Evolutionary conservation across 2,797 vertebrate genomes (phyloP).

Genomic region (Echiichthys vipera): DNA sequence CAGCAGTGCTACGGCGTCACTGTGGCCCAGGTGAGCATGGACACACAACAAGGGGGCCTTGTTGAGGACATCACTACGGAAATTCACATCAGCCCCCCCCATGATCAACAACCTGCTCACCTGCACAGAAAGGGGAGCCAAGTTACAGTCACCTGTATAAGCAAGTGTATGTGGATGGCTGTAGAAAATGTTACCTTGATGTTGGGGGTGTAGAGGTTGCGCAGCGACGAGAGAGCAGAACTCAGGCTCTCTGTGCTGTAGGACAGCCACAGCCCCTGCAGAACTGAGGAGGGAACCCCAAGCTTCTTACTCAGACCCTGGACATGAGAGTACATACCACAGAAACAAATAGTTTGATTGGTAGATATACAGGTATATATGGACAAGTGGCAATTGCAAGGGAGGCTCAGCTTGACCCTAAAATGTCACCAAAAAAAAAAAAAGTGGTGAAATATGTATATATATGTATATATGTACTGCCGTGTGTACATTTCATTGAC

Average conservation of each 20-base stretch:
- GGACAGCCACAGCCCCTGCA: slow-evolving; percentile 97
- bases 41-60: slow-evolving; percentile 94
- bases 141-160: not conserved
- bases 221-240: slow-evolving; percentile 92
- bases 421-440: too few species aligned
- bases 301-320: slow-evolving; percentile 98
- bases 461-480: too few species aligned
- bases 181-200: slow-evolving; percentile 89
- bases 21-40: slow-evolving; percentile 94
- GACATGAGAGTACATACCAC: not conserved
- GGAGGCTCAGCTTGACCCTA: too few species aligned
- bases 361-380: not conserved
- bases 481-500: too few species aligned
- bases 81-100: slow-evolving; percentile 93
- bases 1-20: slow-evolving; percentile 91
- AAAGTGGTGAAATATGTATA: too few species aligned
- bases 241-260: slow-evolving; percentile 95
- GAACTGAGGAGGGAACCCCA: slow-evolving; percentile 95
- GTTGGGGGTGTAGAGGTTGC: slow-evolving; percentile 97
- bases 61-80: slow-evolving; percentile 92
- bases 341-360: not conserved
- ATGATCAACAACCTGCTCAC: slow-evolving; percentile 94
- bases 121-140: slow-evolving; percentile 71
- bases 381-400: too few species aligned
- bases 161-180: not conserved